Conservation (phyloP, 2,797 vertebrate species). For the Meda fulgida region DNA sequence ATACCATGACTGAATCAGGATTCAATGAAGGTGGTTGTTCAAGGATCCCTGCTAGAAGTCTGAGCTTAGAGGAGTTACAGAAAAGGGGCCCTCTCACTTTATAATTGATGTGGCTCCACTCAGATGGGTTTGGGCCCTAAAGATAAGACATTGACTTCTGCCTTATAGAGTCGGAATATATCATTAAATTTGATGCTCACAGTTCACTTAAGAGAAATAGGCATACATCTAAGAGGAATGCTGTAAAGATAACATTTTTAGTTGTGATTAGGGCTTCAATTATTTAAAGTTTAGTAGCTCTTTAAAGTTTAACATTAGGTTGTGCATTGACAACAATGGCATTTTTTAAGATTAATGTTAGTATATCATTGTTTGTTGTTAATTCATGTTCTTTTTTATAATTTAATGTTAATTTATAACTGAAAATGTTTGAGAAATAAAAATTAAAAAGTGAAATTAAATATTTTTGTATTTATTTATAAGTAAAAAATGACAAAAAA, state of each 20-base stretch:
- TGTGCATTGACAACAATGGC: background rate
- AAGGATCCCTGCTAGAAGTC: background rate
- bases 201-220: slow-evolving; percentile 35
- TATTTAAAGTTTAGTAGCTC: background rate
- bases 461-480: background rate
- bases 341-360: background rate
- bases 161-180: background rate
- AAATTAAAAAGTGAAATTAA: background rate
- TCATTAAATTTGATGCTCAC: background rate
- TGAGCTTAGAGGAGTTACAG: background rate
- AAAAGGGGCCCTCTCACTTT: background rate
- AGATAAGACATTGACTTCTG: slow-evolving; percentile 3
- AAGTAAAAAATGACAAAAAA: background rate
- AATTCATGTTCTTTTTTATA: background rate
- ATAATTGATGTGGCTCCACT: slow-evolving; percentile 30
- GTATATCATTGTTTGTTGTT: background rate
- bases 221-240: background rate
- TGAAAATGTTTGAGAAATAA: background rate
- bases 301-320: background rate
- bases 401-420: slow-evolving; percentile 5
- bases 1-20: slow-evolving; percentile 12
- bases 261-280: background rate
- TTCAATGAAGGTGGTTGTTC: background rate
- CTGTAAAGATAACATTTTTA: background rate
- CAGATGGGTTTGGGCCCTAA: slow-evolving; percentile 13